Conservation (phyloP, 2,113 vertebrate species). For the Lepisosteus osseus region DNA sequence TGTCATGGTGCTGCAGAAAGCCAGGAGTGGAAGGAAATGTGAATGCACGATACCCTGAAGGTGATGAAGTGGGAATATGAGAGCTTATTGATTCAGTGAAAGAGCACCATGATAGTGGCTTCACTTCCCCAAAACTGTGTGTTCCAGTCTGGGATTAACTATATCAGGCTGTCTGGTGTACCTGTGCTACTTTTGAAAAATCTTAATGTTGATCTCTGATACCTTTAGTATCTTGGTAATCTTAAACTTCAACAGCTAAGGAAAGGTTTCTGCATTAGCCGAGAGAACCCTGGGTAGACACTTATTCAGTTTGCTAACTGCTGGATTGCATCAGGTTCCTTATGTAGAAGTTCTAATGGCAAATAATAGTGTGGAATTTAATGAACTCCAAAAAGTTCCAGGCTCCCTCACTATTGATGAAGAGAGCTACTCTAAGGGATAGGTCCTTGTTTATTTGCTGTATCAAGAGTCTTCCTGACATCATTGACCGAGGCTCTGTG, state of each 20-base stretch:
- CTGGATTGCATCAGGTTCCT: no score
- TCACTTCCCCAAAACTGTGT: neutral
- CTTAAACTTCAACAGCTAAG: neutral
- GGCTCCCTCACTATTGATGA: no score
- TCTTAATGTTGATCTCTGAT: neutral
- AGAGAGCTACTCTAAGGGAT: no score
- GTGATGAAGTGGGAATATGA: neutral
- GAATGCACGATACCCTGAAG: constrained; percentile 3
- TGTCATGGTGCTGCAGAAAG: neutral
- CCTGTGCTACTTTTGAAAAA: neutral
- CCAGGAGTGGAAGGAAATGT: neutral
- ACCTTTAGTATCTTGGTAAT: neutral
- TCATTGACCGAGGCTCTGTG: neutral
- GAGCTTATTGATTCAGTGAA: neutral
- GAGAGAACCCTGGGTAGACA: no score
- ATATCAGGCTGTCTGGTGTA: neutral
- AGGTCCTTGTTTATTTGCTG: no score
- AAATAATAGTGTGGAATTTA: no score
- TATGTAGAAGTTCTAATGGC: no score
- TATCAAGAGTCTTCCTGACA: neutral
- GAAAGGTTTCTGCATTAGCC: neutral
- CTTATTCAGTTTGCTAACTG: no score
- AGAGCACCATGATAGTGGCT: neutral
- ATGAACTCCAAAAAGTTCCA: no score
- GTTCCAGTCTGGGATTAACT: neutral